Evolutionary conservation across 1,140 invertebrate species (phyloP).

Genomic region (Elymnias hypermnestra): DNA sequence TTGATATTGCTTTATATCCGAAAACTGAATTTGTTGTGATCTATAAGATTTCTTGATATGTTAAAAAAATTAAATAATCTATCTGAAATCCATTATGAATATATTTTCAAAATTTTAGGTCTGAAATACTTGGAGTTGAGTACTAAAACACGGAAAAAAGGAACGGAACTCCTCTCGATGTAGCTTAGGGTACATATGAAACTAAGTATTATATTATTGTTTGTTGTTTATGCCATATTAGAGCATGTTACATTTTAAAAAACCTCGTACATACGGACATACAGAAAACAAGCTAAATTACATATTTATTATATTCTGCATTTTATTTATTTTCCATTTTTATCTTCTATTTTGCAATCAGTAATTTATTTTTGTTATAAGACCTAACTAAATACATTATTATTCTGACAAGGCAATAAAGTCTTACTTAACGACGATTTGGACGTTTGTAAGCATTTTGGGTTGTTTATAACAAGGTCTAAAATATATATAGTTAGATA

Average conservation of each 20-base stretch:
- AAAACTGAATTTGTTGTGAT: too few species aligned
- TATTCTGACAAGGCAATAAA: too few species aligned
- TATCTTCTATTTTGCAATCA: background rate
- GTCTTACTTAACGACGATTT: too few species aligned
- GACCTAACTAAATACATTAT: too few species aligned
- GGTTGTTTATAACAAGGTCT: too few species aligned
- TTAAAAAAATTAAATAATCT: too few species aligned
- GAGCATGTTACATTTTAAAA: slow-evolving; percentile 1
- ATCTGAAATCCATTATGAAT: background rate
- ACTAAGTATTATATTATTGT: background rate
- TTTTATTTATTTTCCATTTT: background rate
- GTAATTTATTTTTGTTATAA: too few species aligned
- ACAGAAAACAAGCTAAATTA: too few species aligned
- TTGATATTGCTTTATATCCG: too few species aligned
- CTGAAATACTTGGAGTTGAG: slow-evolving; percentile 5
- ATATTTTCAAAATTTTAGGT: slow-evolving; percentile 6
- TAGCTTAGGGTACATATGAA: slow-evolving; percentile 3
- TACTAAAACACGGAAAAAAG: slow-evolving; percentile 3
- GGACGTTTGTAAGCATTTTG: too few species aligned
- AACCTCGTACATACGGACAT: too few species aligned
- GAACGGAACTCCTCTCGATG: slow-evolving; percentile 1
- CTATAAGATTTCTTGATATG: background rate
- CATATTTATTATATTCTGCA: background rate
- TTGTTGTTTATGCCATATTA: slow-evolving; percentile 3
- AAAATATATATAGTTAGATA: too few species aligned